Conservation (phyloP, 1,140 invertebrate genomes). For the Acromyrmex echinatior region DNA sequence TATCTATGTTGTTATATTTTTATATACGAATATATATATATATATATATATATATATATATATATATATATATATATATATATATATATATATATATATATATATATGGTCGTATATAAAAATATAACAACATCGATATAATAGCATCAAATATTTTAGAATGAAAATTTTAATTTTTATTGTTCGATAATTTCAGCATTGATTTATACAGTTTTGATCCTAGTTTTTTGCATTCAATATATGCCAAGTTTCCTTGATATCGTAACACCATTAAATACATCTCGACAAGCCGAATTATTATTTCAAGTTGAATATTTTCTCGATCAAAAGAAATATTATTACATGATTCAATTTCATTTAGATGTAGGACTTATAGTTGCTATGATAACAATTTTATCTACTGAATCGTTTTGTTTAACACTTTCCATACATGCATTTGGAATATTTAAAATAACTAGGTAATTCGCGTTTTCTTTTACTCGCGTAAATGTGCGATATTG, state of each 20-base stretch:
- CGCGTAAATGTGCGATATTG: background rate
- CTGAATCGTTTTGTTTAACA: too few relatives aligned
- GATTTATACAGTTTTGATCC: background rate
- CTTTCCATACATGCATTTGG: slow-evolving; percentile 23
- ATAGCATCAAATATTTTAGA: too few relatives aligned
- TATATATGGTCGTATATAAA: background rate
- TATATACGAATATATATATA: background rate
- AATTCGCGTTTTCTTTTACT: background rate
- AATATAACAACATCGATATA: background rate
- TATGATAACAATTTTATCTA: slow-evolving; percentile 25
- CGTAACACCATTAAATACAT: background rate
- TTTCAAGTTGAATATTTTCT: slow-evolving; percentile 67
- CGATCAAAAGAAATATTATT: slow-evolving; percentile 69
- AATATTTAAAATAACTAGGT: slow-evolving; percentile 55
- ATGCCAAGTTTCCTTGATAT: slow-evolving; percentile 30
- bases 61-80: too few relatives aligned
- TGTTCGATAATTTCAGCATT: slow-evolving; percentile 12
- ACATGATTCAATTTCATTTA: slow-evolving; percentile 60
- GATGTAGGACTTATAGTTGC: slow-evolving; percentile 58
- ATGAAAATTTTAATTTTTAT: background rate
- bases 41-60: too few relatives aligned
- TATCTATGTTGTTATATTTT: too few relatives aligned
- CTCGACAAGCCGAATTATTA: slow-evolving; percentile 7
- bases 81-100: background rate
- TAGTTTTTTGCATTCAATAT: slow-evolving; percentile 15